phyloP scores from a whole-genome alignment of 2,113 vertebrate species.

The Ochotona princeps region DNA sequence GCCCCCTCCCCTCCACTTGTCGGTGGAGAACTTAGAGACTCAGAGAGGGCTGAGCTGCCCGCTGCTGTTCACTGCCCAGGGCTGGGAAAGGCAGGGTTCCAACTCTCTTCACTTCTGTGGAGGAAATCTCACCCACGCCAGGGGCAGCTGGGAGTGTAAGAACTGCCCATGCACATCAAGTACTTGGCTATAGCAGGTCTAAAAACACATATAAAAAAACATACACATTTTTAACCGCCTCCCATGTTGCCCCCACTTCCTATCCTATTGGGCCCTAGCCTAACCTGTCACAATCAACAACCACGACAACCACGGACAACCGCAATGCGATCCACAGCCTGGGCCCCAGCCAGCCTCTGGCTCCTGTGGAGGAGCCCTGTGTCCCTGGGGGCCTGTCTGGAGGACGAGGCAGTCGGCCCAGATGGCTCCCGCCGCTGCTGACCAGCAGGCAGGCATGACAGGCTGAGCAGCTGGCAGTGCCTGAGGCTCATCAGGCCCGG shows the following conservation, averaged over 20 bases:
- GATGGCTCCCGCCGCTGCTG: constrained; percentile 35
- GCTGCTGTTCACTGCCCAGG: fast-evolving
- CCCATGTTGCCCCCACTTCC: not conserved
- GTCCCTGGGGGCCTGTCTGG: constrained; percentile 51
- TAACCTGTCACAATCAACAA: constrained; percentile 8
- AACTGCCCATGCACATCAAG: not conserved
- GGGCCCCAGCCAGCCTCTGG: constrained; percentile 29
- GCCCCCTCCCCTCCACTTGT: not conserved
- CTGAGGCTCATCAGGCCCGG: not conserved
- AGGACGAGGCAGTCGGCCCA: constrained; percentile 44
- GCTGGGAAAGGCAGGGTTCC: not conserved
- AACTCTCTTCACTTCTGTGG: not conserved
- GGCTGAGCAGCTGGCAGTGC: not conserved
- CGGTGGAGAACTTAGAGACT: not conserved
- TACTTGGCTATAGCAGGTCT: not conserved
- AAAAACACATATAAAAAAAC: not conserved
- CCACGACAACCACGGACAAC: not conserved
- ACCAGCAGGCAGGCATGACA: constrained; percentile 50
- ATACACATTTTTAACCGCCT: not conserved
- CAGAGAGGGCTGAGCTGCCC: not conserved
- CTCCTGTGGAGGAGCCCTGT: not conserved
- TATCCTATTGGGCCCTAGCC: not conserved
- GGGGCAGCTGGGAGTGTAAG: not conserved
- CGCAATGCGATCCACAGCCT: not conserved
- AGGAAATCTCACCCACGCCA: too few relatives aligned